Percentiles rank a stretch among this genome's conserved stretches.
Conservation (phyloP, 1,140 invertebrate genomes). For the Bombus fervidus region DNA sequence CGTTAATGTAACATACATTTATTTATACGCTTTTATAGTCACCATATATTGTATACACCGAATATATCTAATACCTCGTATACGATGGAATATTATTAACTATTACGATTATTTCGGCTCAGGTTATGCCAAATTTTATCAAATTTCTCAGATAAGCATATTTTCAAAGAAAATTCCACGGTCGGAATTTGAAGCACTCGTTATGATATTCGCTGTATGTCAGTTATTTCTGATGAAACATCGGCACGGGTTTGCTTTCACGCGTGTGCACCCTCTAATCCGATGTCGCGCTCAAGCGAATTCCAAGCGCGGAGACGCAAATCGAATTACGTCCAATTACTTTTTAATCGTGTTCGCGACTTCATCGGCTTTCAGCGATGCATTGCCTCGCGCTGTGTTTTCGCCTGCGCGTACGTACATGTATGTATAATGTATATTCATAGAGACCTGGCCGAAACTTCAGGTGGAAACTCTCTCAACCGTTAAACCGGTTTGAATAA, state of each 20-base stretch:
- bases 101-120: too few species aligned
- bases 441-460: neutral
- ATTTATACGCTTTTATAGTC: too few species aligned
- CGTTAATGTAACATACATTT: neutral
- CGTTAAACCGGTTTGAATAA: neutral
- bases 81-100: too few species aligned
- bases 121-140: neutral
- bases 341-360: conserved; percentile 28
- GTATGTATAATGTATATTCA: neutral
- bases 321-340: conserved; percentile 33
- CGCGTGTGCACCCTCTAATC: conserved; percentile 6
- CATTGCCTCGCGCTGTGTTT: neutral
- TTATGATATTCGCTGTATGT: too few species aligned
- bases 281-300: conserved; percentile 3
- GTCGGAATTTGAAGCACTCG: neutral
- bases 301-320: neutral
- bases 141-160: neutral
- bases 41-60: too few species aligned
- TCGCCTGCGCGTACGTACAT: neutral
- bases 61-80: too few species aligned
- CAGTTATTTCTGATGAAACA: neutral
- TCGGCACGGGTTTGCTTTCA: neutral
- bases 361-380: neutral
- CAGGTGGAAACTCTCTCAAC: neutral
- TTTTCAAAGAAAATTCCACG: neutral